A percentile compares a stretch with the other conserved stretches of the same genome.
Conservation (phyloP, 2,113 vertebrate species). For the Sapayoa aenigma region DNA sequence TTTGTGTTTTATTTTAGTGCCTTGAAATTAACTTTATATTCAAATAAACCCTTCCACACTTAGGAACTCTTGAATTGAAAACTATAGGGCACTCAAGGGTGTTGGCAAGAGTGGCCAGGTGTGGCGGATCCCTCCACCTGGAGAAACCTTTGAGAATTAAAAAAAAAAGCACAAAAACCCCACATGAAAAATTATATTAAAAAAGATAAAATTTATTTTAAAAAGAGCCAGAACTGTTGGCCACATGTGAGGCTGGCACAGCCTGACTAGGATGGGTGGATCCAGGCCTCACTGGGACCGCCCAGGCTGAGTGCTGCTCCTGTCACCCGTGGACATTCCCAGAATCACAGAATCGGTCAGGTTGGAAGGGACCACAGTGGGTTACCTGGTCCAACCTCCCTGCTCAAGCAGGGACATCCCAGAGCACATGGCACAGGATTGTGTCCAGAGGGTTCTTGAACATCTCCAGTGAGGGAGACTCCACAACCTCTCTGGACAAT, state of each 20-base stretch:
- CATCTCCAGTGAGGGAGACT: background rate
- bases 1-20: background rate
- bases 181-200: background rate
- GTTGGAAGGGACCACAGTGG: background rate
- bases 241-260: background rate
- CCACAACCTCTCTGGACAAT: no score
- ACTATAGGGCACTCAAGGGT: background rate
- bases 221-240: background rate
- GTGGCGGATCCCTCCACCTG: background rate
- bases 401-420: background rate
- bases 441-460: no score
- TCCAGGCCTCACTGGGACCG: background rate
- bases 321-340: no score
- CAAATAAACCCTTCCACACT: background rate
- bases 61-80: background rate
- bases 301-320: background rate
- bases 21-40: background rate
- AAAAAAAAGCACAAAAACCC: background rate
- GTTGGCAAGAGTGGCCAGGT: background rate
- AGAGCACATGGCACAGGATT: background rate
- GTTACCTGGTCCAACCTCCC: background rate
- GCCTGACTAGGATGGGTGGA: accelerated
- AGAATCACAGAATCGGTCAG: background rate
- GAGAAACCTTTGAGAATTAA: background rate
- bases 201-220: background rate